These are phyloP conservation scores for Apostichopus californicus DNA, from an alignment of 35 echinoderm and acorn worm species.

Conservation along the genomic window DNA sequence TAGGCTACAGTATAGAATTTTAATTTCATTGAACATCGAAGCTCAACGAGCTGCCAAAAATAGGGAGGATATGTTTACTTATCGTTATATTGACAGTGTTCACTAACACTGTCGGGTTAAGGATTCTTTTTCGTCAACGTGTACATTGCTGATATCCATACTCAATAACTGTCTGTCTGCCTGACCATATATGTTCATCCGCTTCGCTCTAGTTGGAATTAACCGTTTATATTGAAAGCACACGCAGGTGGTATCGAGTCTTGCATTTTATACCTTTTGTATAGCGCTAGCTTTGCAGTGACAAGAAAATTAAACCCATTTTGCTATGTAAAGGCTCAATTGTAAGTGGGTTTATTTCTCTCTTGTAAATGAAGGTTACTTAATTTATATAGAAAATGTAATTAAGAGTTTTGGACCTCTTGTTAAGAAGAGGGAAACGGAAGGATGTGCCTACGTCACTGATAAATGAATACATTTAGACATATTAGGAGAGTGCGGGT, in stretches of 20 bases:
- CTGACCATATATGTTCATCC: constrained; percentile 18
- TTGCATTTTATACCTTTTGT: not conserved
- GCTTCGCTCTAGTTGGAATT: not conserved
- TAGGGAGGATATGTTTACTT: not conserved
- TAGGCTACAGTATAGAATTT: not conserved
- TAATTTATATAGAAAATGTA: too few relatives aligned
- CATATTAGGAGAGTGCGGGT: too few relatives aligned
- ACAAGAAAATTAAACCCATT: too few relatives aligned
- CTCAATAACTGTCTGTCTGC: not conserved
- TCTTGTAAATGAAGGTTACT: too few relatives aligned
- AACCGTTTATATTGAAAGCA: not conserved
- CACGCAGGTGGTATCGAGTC: not conserved
- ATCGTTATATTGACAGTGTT: not conserved
- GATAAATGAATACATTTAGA: too few relatives aligned
- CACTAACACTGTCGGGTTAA: not conserved
- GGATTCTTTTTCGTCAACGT: not conserved
- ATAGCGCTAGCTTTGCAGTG: not conserved
- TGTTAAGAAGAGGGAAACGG: too few relatives aligned
- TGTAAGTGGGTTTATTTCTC: too few relatives aligned
- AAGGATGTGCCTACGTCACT: too few relatives aligned
- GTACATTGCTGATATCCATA: not conserved
- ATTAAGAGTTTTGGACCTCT: too few relatives aligned
- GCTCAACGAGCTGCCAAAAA: too few relatives aligned
- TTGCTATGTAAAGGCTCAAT: too few relatives aligned
- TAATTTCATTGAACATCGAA: too few relatives aligned